Percentiles rank a stretch among this genome's conserved stretches.
Conservation (phyloP, 2,797 vertebrate genomes). For the Characodon lateralis region DNA sequence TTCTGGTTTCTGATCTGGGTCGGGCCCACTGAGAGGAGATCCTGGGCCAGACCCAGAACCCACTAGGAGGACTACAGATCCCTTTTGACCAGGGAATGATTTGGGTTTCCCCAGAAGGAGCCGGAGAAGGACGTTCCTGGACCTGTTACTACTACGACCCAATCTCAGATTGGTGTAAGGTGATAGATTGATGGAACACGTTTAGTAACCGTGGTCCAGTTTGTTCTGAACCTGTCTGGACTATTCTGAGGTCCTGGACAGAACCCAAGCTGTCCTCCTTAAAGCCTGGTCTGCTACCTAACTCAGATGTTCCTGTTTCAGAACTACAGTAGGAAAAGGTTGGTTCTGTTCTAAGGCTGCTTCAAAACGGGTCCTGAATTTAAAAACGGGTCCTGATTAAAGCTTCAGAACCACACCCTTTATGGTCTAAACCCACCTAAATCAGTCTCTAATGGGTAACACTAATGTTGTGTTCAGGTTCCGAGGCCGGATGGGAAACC, state of each 20-base stretch:
- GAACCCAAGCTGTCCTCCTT: background rate
- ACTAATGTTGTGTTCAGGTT: constrained; percentile 76
- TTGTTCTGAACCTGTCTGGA: background rate
- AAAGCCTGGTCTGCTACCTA: background rate
- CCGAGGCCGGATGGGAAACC: constrained; percentile 86
- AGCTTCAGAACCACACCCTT: background rate
- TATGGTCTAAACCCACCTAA: background rate
- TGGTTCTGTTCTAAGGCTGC: background rate
- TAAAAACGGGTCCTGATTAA: background rate
- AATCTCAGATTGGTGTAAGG: too few relatives aligned
- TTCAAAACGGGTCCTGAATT: background rate
- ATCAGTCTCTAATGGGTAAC: background rate
- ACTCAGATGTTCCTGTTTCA: background rate
- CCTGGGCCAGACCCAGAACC: too few relatives aligned
- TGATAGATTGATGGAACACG: background rate
- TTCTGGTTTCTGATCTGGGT: too few relatives aligned
- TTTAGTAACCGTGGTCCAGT: background rate
- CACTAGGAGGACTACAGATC: too few relatives aligned
- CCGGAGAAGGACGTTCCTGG: too few relatives aligned
- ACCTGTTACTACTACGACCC: too few relatives aligned
- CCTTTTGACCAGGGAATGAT: too few relatives aligned
- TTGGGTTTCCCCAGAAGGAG: too few relatives aligned
- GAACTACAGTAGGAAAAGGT: background rate
- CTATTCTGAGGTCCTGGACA: background rate
- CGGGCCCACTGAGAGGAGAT: too few relatives aligned